Conservation (phyloP, 37 sponge, comb jelly and placozoan genomes). For the Aphrocallistes beatrix region DNA sequence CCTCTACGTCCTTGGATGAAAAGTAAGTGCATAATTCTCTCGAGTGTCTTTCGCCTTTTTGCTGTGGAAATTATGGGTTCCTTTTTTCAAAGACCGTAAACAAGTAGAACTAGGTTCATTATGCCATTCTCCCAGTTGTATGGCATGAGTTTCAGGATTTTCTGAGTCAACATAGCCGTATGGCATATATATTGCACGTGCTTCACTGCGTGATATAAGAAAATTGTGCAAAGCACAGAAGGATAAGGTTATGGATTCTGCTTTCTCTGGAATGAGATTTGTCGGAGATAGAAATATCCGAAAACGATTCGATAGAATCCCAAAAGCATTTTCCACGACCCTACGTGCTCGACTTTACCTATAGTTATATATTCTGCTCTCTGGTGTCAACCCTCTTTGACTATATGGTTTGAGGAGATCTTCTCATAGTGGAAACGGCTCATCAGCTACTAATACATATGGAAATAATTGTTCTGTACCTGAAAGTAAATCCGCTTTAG, state of each 20-base stretch:
- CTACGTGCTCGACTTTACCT: slow-evolving; percentile 27
- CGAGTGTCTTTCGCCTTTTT: neutral
- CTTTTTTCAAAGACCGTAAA: neutral
- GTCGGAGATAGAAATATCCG: neutral
- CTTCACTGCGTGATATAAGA: neutral
- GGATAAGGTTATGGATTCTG: neutral
- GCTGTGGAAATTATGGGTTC: neutral
- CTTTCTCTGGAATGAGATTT: slow-evolving; percentile 2
- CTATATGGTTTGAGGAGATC: slow-evolving; percentile 23
- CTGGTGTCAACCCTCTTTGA: neutral
- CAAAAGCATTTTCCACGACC: slow-evolving; percentile 37
- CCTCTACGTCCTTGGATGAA: neutral
- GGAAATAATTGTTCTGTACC: neutral
- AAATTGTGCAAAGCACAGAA: slow-evolving; percentile 2
- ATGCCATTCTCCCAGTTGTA: neutral
- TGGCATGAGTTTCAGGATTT: neutral
- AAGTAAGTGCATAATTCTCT: neutral
- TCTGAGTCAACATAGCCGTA: neutral
- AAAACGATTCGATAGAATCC: slow-evolving; percentile 30
- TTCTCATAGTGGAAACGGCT: slow-evolving; percentile 24
- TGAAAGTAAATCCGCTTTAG: neutral
- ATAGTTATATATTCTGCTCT: slow-evolving; percentile 28
- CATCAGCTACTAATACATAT: slow-evolving; percentile 30
- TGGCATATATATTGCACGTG: neutral
- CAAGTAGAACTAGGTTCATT: neutral